phyloP scores from a whole-genome alignment of 2,888 invertebrate genomes.

The Pseudococcus jackbeardsleyi region DNA sequence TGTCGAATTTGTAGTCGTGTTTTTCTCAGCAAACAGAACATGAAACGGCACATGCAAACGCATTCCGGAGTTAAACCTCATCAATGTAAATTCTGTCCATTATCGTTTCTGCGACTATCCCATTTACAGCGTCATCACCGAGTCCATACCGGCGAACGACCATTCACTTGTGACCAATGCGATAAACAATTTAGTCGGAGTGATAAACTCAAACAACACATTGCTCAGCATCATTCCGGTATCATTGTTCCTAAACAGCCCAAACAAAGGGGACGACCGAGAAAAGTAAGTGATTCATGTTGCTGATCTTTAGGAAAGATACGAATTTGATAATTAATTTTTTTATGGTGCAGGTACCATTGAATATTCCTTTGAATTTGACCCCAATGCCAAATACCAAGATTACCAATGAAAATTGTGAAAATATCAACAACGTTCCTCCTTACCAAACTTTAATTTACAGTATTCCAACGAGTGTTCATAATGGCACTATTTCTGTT shows the following conservation, averaged over 20 bases:
- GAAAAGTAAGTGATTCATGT: constrained; percentile 66
- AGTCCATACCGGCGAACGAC: constrained; percentile 80
- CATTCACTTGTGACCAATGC: constrained; percentile 79
- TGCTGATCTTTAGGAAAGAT: neutral
- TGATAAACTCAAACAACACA: constrained; percentile 80
- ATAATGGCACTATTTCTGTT: constrained; percentile 53
- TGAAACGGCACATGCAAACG: constrained; percentile 67
- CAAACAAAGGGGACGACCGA: constrained; percentile 67
- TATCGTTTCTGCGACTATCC: constrained; percentile 77
- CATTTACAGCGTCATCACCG: constrained; percentile 79
- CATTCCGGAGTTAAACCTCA: constrained; percentile 68
- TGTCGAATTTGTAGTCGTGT: constrained; percentile 67
- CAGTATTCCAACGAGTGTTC: constrained; percentile 26
- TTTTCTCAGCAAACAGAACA: constrained; percentile 67
- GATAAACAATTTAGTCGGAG: constrained; percentile 80
- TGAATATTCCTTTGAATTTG: constrained; percentile 53
- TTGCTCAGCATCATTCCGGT: constrained; percentile 67
- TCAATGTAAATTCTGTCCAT: constrained; percentile 67
- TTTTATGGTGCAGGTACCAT: constrained; percentile 35
- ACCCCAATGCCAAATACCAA: constrained; percentile 22
- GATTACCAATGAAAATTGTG: constrained; percentile 54
- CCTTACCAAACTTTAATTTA: constrained; percentile 58
- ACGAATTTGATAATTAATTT: neutral
- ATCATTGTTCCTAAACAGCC: constrained; percentile 63
- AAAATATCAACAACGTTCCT: constrained; percentile 32